These are phyloP conservation scores for Zeuzera pyrina DNA, from an alignment of 2,888 invertebrate genomes.

Conservation along the genomic window DNA sequence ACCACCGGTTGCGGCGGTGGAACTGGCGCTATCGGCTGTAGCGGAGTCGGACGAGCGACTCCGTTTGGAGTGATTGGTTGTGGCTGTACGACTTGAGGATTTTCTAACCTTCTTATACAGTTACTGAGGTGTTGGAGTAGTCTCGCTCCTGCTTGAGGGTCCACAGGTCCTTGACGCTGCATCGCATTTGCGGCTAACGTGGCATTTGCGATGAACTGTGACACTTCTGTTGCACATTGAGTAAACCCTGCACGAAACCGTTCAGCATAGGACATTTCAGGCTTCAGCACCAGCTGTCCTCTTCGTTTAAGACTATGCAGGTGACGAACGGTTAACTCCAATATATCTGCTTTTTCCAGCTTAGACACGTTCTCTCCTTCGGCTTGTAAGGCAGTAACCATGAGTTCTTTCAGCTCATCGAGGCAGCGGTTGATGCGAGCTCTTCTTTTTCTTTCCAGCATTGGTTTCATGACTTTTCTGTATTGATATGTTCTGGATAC, in stretches of 20 bases:
- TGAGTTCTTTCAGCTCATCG: conserved; percentile 90
- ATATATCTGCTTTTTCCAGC: conserved; percentile 89
- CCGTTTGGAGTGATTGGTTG: conserved; percentile 65
- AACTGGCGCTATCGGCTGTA: conserved; percentile 44
- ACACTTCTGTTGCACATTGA: conserved; percentile 91
- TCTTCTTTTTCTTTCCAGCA: conserved; percentile 88
- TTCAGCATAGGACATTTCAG: conserved; percentile 83
- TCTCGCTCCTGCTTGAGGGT: conserved; percentile 86
- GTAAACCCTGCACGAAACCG: conserved; percentile 90
- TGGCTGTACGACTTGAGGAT: conserved; percentile 74
- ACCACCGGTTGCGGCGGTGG: conserved; percentile 26
- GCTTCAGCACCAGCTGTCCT: conserved; percentile 68
- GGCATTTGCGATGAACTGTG: conserved; percentile 73
- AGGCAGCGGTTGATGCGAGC: conserved; percentile 92
- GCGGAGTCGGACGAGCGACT: conserved; percentile 58
- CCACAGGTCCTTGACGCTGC: conserved; percentile 78
- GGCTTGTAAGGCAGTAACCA: conserved; percentile 87
- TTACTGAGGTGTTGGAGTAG: conserved; percentile 86
- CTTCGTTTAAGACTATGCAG: conserved; percentile 85
- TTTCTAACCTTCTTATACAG: conserved; percentile 80
- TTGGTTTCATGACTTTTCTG: conserved; percentile 94
- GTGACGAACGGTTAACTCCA: conserved; percentile 88
- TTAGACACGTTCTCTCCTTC: conserved; percentile 92
- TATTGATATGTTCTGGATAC: conserved; percentile 93
- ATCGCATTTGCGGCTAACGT: conserved; percentile 85